phyloP scores from a whole-genome alignment of 1,140 invertebrate species.

The Tetramorium simillimum region DNA sequence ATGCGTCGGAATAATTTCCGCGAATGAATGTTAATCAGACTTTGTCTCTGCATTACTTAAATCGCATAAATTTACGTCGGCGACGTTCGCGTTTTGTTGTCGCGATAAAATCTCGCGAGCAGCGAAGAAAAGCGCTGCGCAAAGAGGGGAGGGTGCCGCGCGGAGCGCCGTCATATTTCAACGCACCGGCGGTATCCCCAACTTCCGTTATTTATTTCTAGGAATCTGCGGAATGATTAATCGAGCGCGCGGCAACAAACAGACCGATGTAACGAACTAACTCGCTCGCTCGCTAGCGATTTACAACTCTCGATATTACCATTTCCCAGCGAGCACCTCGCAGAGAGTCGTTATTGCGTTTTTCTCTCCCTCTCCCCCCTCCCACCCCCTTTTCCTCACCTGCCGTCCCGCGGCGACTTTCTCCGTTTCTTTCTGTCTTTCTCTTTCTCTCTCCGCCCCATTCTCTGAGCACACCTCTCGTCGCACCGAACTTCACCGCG shows the following conservation, averaged over 20 bases:
- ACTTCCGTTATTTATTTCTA: conserved; percentile 61
- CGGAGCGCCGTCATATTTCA: conserved; percentile 32
- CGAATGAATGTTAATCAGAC: not conserved
- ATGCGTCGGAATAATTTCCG: not conserved
- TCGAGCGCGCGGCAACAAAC: conserved; percentile 55
- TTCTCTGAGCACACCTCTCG: conserved; percentile 16
- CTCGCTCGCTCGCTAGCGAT: conserved; percentile 51
- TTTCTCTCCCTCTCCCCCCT: conserved; percentile 1
- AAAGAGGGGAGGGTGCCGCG: not conserved
- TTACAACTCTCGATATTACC: conserved; percentile 63
- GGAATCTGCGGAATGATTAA: conserved; percentile 55
- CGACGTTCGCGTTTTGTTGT: conserved; percentile 1
- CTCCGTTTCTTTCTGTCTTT: not conserved
- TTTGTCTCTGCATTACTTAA: not conserved
- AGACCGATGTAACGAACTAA: conserved; percentile 60
- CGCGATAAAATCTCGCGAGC: conserved; percentile 28
- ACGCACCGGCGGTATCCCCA: conserved; percentile 20
- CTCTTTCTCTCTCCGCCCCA: not conserved
- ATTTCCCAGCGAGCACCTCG: conserved; percentile 41
- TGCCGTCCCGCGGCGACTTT: not conserved
- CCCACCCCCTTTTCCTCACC: not conserved
- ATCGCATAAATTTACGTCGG: conserved; percentile 16
- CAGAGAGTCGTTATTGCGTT: conserved; percentile 53
- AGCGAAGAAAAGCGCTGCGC: conserved; percentile 4
- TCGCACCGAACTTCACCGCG: conserved; percentile 19